Evolutionary conservation across 2,888 invertebrate genomes (phyloP).

Genomic region (Tanypteryx hageni): DNA sequence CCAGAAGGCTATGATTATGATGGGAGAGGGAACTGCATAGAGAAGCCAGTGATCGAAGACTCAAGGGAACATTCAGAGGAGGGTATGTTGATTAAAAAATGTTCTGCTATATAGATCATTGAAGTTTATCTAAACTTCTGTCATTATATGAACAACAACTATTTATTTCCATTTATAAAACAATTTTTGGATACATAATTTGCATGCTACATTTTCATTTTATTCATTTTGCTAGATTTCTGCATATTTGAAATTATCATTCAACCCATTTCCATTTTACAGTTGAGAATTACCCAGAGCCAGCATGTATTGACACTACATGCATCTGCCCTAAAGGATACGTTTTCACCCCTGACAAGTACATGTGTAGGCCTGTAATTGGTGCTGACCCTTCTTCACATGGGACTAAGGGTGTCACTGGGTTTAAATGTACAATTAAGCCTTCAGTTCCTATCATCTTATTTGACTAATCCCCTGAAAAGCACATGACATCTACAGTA

Average conservation of each 20-base stretch:
- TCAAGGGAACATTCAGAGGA: conserved; percentile 6
- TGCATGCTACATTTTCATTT: not conserved
- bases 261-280: conserved; percentile 70
- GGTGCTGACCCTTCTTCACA: conserved; percentile 71
- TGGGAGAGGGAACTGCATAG: conserved; percentile 69
- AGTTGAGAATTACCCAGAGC: conserved; percentile 73
- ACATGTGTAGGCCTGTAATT: conserved; percentile 73
- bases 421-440: conserved; percentile 72
- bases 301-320: conserved; percentile 74
- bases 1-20: conserved; percentile 77
- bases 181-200: not conserved
- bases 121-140: not conserved
- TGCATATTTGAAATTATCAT: conserved; percentile 52
- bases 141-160: not conserved
- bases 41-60: conserved; percentile 2
- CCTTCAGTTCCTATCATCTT: not conserved
- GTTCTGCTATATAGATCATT: not conserved
- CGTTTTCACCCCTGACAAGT: conserved; percentile 72
- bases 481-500: too few relatives aligned
- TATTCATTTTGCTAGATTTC: conserved; percentile 60
- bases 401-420: conserved; percentile 75
- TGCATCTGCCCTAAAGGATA: conserved; percentile 76
- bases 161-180: not conserved
- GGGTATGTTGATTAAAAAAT: not conserved
- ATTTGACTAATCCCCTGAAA: not conserved